Percentiles rank a stretch among this genome's conserved stretches.
phyloP scores from a whole-genome alignment of 2,888 invertebrate species.

The Taphrorychus bicolor region DNA sequence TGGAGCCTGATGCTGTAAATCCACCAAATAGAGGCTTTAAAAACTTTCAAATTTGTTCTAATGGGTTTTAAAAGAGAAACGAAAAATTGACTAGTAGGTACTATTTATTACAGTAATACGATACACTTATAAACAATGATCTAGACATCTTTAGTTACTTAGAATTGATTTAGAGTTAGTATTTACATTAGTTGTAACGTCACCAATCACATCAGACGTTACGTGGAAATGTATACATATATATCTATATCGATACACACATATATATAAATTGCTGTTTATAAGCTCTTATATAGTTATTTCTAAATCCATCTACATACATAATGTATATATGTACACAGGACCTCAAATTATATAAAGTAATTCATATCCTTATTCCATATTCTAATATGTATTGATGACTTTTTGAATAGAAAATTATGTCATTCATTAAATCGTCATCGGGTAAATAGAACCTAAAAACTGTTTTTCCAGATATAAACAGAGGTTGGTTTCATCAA shows the following conservation, averaged over 20 bases:
- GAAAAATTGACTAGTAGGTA: constrained; percentile 13
- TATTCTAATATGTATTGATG: too few species aligned
- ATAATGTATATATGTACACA: too few species aligned
- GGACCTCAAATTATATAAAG: background rate
- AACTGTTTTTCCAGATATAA: too few species aligned
- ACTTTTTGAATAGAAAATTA: too few species aligned
- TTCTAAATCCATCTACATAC: background rate
- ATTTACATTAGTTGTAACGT: constrained; percentile 22
- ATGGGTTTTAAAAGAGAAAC: constrained; percentile 6
- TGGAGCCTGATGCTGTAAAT: constrained; percentile 25
- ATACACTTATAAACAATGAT: constrained; percentile 35
- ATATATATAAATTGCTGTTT: background rate
- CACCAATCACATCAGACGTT: background rate
- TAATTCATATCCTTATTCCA: too few species aligned
- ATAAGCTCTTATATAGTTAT: background rate
- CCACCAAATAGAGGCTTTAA: constrained; percentile 19
- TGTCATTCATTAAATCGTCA: too few species aligned
- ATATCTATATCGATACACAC: background rate
- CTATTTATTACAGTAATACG: constrained; percentile 34
- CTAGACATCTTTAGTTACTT: constrained; percentile 26
- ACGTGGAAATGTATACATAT: background rate
- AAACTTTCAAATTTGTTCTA: too few species aligned
- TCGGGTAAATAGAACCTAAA: too few species aligned
- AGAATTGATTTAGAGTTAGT: constrained; percentile 13
- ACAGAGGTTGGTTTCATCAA: too few species aligned